Evolutionary conservation across 2,113 vertebrate species (phyloP).

Genomic region (Okapia johnstoni): DNA sequence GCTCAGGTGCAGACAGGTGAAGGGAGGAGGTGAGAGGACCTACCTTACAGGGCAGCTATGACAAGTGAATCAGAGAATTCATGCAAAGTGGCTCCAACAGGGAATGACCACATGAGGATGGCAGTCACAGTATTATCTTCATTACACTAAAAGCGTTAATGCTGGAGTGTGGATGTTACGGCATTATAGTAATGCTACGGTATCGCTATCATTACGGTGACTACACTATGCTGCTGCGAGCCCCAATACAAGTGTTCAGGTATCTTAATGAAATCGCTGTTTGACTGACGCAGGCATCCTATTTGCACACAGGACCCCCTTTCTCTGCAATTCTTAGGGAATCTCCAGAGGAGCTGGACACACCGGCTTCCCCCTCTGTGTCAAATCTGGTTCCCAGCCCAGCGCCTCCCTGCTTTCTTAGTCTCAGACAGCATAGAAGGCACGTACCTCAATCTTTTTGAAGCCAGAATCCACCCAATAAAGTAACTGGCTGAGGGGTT

Average conservation of each 20-base stretch:
- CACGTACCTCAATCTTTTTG: constrained; percentile 94
- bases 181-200: background rate
- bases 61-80: background rate
- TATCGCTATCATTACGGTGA: background rate
- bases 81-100: background rate
- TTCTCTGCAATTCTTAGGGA: background rate
- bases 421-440: fast-evolving
- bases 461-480: constrained; percentile 98
- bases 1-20: background rate
- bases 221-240: background rate
- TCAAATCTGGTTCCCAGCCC: background rate
- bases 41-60: background rate
- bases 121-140: background rate
- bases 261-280: background rate
- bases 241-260: background rate
- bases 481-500: constrained; percentile 92
- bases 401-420: fast-evolving
- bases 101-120: background rate
- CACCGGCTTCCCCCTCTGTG: background rate
- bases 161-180: fast-evolving
- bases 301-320: fast-evolving
- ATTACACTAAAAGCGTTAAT: background rate
- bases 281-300: background rate
- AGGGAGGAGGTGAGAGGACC: background rate
- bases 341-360: background rate